Evolutionary conservation across 2,888 invertebrate genomes (phyloP).

Genomic region (Cyaniris semiargus): DNA sequence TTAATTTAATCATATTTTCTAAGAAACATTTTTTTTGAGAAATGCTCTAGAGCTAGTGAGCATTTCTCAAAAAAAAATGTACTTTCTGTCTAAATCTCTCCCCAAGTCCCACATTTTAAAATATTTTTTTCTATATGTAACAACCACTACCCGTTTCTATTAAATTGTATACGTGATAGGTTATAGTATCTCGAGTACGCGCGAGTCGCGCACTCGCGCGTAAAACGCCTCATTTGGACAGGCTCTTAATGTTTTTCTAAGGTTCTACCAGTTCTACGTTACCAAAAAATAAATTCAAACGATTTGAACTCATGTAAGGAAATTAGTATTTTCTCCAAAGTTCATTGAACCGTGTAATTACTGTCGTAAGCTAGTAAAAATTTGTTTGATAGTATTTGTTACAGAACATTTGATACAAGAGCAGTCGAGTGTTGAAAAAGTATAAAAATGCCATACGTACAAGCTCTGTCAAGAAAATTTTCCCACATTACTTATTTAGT

Average conservation of each 20-base stretch:
- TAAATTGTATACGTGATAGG: too few species aligned
- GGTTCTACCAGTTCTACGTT: not conserved
- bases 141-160: too few species aligned
- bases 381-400: not conserved
- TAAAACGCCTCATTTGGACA: too few species aligned
- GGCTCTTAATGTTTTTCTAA: not conserved
- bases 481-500: not conserved
- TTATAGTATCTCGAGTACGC: too few species aligned
- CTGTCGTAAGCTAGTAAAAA: not conserved
- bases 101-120: too few species aligned
- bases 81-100: too few species aligned
- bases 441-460: not conserved
- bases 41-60: too few species aligned
- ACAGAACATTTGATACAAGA: not conserved
- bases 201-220: too few species aligned
- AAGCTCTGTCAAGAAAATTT: not conserved
- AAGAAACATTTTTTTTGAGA: too few species aligned
- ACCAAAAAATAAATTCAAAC: not conserved
- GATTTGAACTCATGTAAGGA: not conserved
- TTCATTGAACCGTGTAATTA: conserved; percentile 5
- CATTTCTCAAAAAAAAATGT: too few species aligned
- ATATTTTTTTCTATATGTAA: too few species aligned
- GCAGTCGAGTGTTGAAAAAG: not conserved
- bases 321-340: not conserved
- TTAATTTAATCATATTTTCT: too few species aligned